Evolutionary conservation across 2,797 vertebrate species (phyloP), one percentile per base, ranked within the genome.

Genomic region (Nyctibius grandis): DNA sequence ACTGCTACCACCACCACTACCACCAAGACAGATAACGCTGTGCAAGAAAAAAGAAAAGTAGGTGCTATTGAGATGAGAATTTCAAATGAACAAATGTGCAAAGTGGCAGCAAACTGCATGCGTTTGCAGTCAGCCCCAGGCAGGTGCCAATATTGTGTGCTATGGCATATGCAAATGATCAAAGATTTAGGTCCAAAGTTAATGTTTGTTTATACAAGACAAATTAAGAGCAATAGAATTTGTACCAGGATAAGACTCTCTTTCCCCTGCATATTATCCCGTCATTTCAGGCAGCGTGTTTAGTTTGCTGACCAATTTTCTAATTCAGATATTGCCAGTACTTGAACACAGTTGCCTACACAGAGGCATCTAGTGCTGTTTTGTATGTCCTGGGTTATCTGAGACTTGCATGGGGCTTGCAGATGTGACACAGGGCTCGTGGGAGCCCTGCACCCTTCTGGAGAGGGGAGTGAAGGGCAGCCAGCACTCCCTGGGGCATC

Each of bases 1-100:
- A n/a, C n/a, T n/a, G 31, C 86, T 13, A 28, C 38, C 36, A 12
- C 31, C n/a, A n/a, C 53, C 11, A 33, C n/a, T 50, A 73, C 34
- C 65, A 83, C 44, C 38, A 83, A 87, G 79, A 76, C 12, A 38
- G 25, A 45, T 59, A 93, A 89, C 94, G 76, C 60, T 81, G 29
- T 50, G 25, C 45, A 89, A 73, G 51, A 23, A 59, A 34, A 75
- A 79, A 85, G 20, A 31, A 31, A 75, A 57, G 60, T 67, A 85
- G 57, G 69, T 93, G 40, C 64, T 95, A 11, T 36, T 79, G 20
- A 84, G 15, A 48, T 56, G 28, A n/a, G 48, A 83, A 84, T 91
- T 94, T 74, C 34, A 91, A 67, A 91, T 42, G 28, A 83, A 54
- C 40, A 47, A 47, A 11, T 38, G n/a, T 83, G 76, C 72, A 88